Percentiles rank a stretch among this genome's conserved stretches.
Evolutionary conservation across 2,888 invertebrate genomes (phyloP).

Genomic region (Agonum fuliginosum): DNA sequence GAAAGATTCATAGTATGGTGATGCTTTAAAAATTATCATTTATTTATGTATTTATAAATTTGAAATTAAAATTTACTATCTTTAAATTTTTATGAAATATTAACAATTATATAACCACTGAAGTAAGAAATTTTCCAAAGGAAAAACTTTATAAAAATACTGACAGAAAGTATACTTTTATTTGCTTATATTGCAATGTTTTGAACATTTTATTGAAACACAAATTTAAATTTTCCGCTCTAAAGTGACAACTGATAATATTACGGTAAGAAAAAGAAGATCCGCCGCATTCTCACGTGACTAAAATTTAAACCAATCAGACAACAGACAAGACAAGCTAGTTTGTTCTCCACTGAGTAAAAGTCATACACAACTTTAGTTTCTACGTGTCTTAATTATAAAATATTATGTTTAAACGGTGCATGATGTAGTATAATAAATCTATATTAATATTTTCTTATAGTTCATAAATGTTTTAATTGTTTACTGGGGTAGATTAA

Average conservation of each 20-base stretch:
- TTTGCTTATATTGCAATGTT: too few species aligned
- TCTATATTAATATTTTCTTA: not conserved
- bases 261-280: conserved; percentile 29
- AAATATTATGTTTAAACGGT: conserved; percentile 20
- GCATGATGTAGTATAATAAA: conserved; percentile 28
- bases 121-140: too few species aligned
- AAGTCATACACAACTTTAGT: conserved; percentile 49
- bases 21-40: not conserved
- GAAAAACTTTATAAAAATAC: too few species aligned
- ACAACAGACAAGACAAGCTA: not conserved
- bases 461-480: not conserved
- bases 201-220: too few species aligned
- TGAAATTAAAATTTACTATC: too few species aligned
- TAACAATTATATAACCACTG: too few species aligned
- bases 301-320: conserved; percentile 49
- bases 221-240: too few species aligned
- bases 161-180: too few species aligned
- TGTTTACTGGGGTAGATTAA: not conserved
- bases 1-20: not conserved
- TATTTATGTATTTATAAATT: too few species aligned
- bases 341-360: conserved; percentile 42
- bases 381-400: conserved; percentile 51
- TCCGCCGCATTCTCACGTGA: conserved; percentile 5
- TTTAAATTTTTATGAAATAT: too few species aligned
- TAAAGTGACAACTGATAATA: too few species aligned